Evolutionary conservation across 2,797 vertebrate genomes (phyloP).

Genomic region (Erpetoichthys calabaricus): DNA sequence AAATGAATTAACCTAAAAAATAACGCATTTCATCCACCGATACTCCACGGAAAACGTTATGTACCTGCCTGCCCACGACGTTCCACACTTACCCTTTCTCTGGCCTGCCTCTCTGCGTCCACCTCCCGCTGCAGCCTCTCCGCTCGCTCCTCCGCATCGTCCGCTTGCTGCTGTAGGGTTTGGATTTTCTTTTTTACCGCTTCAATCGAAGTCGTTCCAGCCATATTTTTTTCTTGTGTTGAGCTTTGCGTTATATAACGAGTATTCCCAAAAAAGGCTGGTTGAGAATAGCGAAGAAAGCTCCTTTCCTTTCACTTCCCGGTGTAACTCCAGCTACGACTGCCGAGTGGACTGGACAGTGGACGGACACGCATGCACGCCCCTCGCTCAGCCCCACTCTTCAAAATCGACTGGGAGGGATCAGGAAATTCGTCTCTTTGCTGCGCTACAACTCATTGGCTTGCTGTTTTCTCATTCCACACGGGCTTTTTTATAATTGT

Average conservation of each 20-base stretch:
- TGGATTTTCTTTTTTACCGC: conserved; percentile 69
- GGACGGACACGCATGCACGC: too few relatives aligned
- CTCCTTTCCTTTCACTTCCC: not conserved
- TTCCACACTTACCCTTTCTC: conserved; percentile 43
- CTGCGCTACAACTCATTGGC: too few relatives aligned
- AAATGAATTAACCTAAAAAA: too few relatives aligned
- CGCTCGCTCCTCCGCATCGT: conserved; percentile 61
- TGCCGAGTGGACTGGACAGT: too few relatives aligned
- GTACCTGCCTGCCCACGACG: too few relatives aligned
- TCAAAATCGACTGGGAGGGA: too few relatives aligned
- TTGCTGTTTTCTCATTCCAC: too few relatives aligned
- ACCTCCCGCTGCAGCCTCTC: conserved; percentile 51
- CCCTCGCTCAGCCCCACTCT: too few relatives aligned
- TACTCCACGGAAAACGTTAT: too few relatives aligned
- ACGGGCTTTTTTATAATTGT: too few relatives aligned
- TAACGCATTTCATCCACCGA: too few relatives aligned
- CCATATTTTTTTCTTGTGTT: conserved; percentile 30
- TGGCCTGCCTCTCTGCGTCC: conserved; percentile 51
- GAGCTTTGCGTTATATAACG: not conserved
- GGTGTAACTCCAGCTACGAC: not conserved
- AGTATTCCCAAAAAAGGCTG: not conserved
- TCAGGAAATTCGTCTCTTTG: too few relatives aligned
- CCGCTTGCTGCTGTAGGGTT: conserved; percentile 57
- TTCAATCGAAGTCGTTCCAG: conserved; percentile 49
- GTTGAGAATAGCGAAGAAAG: not conserved